Base-by-base conservation (phyloP, 2,113 vertebrate genomes). In the Formicarius rufipectus region DNA sequence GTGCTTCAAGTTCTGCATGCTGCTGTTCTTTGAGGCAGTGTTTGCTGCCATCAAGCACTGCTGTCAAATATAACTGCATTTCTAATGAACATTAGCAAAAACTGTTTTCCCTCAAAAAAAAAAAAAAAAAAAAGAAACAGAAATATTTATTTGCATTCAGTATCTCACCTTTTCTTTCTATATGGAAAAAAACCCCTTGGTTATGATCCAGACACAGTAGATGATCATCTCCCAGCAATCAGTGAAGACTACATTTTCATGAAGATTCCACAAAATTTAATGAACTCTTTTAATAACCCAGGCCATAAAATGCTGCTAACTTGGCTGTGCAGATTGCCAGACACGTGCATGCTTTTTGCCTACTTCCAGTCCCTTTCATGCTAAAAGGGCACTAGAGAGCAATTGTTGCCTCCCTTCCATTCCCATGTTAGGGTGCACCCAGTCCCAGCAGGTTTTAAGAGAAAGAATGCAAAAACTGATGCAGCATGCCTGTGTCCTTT, bases 301-400 rank as follows among this genome's bases (percentile, higher is more conserved):
- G 27, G 28, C 77, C 58, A 83, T 39, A 87, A 87, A 91, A 79
- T 14, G 31, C 25, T 89, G n/a, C n/a, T 93, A 93, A 91, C 52
- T 62, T 74, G 39, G 42, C 55, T 66, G 35, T 25, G 33, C 67
- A 74, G 42, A 71, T 80, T 14, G 1, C 25, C 82, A 42, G 35
- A 85, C 21, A 91, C 4, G 35, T 23, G 62, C 35, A 66, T 5
- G 10, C n/a, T 20, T 91, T 96, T 33, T 90, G 63, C 27, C 71
- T 19, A 6, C 23, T 50, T 72, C 83, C 73, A 35, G 23, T 24
- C 90, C 20, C 56, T 67, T 77, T 90, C 67, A 55, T 12, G 55
- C 44, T 93, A 56, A 83, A 90, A 78, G 42, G 59, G 37, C 92
- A 77, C 68, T 9, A 40, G 82, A 30, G 84, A 95, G 55, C 42